Conservation (phyloP, 2,113 vertebrate genomes). For the Menidia beryllina region DNA sequence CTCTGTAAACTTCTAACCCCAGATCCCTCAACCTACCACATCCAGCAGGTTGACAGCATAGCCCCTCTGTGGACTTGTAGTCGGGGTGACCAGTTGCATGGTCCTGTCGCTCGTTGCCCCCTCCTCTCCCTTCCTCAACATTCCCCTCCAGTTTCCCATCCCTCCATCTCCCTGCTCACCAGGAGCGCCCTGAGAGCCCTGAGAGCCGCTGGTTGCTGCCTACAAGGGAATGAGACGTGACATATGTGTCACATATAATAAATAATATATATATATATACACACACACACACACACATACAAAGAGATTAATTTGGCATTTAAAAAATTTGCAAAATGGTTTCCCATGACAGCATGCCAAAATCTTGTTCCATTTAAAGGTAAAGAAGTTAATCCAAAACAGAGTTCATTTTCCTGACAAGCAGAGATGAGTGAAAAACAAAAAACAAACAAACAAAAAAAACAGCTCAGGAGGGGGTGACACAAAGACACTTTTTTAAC, state of each 20-base stretch:
- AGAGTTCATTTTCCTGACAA: neutral
- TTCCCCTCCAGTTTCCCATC: slow-evolving; percentile 94
- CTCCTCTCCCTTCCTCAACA: slow-evolving; percentile 92
- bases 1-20: no score
- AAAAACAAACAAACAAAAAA: no score
- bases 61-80: slow-evolving; percentile 89
- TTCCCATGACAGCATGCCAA: slow-evolving; percentile 6
- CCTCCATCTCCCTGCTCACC: slow-evolving; percentile 83
- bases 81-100: slow-evolving; percentile 66
- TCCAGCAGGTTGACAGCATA: slow-evolving; percentile 95
- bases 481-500: no score
- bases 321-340: neutral
- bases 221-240: slow-evolving; percentile 11
- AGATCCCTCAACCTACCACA: slow-evolving; percentile 94
- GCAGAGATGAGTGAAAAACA: no score
- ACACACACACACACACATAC: no score
- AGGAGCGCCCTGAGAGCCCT: slow-evolving; percentile 78
- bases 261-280: no score
- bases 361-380: slow-evolving; percentile 12
- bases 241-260: neutral
- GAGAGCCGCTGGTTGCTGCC: slow-evolving; percentile 69
- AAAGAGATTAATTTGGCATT: neutral
- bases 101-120: slow-evolving; percentile 82
- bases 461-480: neutral
- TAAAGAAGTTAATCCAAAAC: slow-evolving; percentile 19